Evolutionary conservation across 2,113 vertebrate species (phyloP).

Genomic region (Barnardius zonarius): DNA sequence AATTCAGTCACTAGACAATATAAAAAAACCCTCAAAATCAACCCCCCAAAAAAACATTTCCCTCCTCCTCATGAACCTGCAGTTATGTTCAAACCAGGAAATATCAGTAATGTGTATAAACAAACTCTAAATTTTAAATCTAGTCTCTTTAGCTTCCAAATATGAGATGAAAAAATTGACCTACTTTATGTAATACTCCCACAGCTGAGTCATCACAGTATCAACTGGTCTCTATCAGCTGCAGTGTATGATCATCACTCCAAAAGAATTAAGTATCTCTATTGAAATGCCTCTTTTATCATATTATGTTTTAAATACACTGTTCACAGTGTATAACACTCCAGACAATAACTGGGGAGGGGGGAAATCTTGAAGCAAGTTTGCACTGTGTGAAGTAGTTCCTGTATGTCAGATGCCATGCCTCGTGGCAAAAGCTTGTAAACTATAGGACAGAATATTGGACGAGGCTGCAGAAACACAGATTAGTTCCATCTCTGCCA

Average conservation of each 20-base stretch:
- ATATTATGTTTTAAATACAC: neutral
- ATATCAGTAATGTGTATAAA: neutral
- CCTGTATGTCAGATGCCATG: neutral
- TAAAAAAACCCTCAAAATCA: neutral
- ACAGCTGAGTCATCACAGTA: conserved; percentile 52
- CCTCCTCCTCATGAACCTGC: neutral
- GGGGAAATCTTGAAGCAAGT: neutral
- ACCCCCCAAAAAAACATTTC: neutral
- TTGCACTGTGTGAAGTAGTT: neutral
- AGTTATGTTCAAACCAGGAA: neutral
- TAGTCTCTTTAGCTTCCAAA: neutral
- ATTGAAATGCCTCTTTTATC: neutral
- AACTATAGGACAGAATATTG: neutral
- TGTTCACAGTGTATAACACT: neutral
- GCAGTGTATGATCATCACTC: neutral
- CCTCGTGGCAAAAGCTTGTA: neutral
- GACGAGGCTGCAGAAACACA: conserved; percentile 9
- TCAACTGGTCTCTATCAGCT: conserved; percentile 39
- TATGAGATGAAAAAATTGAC: conserved; percentile 13
- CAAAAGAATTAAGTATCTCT: neutral
- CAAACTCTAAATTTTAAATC: neutral
- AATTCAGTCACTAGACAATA: neutral
- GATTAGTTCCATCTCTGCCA: conserved; percentile 5
- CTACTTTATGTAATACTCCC: conserved; percentile 56
- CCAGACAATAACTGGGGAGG: neutral